phyloP scores from a whole-genome alignment of 64 coral and sea anemone genomes.

The Porites australiensis region DNA sequence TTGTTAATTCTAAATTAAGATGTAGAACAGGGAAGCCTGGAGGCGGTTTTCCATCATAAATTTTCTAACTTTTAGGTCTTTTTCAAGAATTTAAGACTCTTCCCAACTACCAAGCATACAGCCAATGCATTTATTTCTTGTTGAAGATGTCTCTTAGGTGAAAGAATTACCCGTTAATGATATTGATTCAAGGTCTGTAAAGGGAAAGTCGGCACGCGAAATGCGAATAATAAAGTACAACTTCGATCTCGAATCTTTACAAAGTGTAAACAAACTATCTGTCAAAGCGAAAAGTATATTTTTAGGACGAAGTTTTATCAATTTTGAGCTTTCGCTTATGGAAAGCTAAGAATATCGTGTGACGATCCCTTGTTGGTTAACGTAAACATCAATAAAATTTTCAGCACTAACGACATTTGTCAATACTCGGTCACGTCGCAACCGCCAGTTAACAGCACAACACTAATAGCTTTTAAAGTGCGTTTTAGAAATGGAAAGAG shows the following conservation, averaged over 20 bases:
- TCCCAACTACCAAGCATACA: no score
- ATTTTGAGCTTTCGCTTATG: neutral
- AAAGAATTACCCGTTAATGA: neutral
- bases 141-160: neutral
- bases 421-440: constrained; percentile 6
- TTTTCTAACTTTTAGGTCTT: no score
- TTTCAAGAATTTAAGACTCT: no score
- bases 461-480: neutral
- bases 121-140: no score
- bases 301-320: no score
- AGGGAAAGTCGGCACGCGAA: no score
- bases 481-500: neutral
- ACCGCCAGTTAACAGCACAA: neutral
- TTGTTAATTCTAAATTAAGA: no score
- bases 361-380: neutral
- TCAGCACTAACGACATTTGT: neutral
- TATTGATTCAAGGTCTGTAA: neutral
- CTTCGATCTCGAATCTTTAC: neutral
- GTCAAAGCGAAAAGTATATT: neutral
- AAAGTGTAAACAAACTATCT: neutral
- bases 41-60: no score
- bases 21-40: no score
- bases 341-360: neutral
- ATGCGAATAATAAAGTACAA: neutral
- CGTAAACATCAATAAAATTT: constrained; percentile 30